A percentile compares a stretch with the other conserved stretches of the same genome.
phyloP scores from a whole-genome alignment of 2,113 vertebrate genomes.

The Amphiprion ocellaris region DNA sequence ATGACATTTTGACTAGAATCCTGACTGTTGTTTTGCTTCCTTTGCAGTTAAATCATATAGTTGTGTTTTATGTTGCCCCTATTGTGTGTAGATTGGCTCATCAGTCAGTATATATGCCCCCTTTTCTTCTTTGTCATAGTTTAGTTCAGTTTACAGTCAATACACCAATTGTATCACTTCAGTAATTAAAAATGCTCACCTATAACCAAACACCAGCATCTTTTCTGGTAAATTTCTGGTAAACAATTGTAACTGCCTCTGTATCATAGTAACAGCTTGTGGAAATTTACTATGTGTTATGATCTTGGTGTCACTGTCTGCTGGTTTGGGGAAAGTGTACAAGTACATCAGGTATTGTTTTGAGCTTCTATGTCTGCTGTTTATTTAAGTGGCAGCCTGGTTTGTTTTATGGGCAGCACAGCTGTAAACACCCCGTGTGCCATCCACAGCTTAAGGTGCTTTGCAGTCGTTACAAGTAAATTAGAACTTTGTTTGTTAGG shows the following conservation, averaged over 20 bases:
- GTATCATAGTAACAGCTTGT: conserved; percentile 13
- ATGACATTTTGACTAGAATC: too few relatives aligned
- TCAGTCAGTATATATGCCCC: too few relatives aligned
- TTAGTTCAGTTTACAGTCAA: too few relatives aligned
- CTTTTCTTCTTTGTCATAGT: too few relatives aligned
- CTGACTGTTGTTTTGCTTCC: too few relatives aligned
- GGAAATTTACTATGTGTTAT: conserved; percentile 26
- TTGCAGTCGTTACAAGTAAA: conserved; percentile 19
- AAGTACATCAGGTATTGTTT: conserved; percentile 35
- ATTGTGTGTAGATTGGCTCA: too few relatives aligned
- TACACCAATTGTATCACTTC: too few relatives aligned
- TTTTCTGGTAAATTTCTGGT: background rate
- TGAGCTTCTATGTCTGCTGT: conserved; percentile 28
- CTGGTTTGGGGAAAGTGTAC: conserved; percentile 15
- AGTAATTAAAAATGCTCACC: background rate
- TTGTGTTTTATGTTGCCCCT: too few relatives aligned
- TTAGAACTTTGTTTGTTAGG: conserved; percentile 3
- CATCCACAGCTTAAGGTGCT: conserved; percentile 12
- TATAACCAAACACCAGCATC: background rate
- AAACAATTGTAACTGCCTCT: background rate
- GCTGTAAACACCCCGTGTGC: conserved; percentile 50
- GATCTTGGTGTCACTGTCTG: background rate
- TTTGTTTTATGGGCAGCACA: conserved; percentile 52
- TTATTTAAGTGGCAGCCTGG: conserved; percentile 61
- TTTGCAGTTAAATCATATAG: too few relatives aligned